phyloP scores from a whole-genome alignment of 1,140 invertebrate genomes.

The Elymnias hypermnestra region DNA sequence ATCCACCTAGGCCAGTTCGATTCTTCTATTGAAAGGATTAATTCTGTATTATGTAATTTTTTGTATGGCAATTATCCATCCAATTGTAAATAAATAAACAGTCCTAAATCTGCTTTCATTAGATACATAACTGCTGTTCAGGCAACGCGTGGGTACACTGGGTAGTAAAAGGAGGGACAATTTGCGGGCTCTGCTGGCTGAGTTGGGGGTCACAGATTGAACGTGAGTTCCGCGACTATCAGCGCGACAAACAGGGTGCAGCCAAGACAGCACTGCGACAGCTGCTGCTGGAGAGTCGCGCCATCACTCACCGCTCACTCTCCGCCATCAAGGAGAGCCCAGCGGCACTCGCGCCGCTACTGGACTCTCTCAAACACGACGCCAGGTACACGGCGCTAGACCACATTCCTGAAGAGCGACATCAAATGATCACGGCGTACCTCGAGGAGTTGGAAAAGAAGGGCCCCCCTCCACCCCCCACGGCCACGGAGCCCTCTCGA shows the following conservation, averaged over 20 bases:
- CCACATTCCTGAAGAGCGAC: constrained; percentile 91
- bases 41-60: too few species aligned
- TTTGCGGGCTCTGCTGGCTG: constrained; percentile 90
- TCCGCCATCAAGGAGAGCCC: constrained; percentile 86
- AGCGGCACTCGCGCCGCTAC: constrained; percentile 89
- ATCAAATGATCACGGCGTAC: constrained; percentile 90
- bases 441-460: constrained; percentile 95
- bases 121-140: too few species aligned
- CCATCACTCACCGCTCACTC: constrained; percentile 94
- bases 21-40: too few species aligned
- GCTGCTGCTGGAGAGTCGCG: constrained; percentile 94
- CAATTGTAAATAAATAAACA: too few species aligned
- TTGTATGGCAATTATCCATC: too few species aligned
- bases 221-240: constrained; percentile 96
- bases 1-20: too few species aligned
- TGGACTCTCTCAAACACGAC: constrained; percentile 93
- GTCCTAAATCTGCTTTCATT: too few species aligned
- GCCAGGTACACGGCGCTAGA: constrained; percentile 92
- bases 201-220: constrained; percentile 85
- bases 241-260: constrained; percentile 93
- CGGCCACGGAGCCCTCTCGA: too few species aligned
- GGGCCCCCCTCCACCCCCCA: too few species aligned
- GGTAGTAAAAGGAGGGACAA: constrained; percentile 94
- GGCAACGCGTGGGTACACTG: constrained; percentile 92
- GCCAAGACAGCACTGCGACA: constrained; percentile 96